A percentile compares a stretch with the other conserved stretches of the same genome.
phyloP scores from a whole-genome alignment of 2,797 vertebrate species.

The Hafferia zeledoni region DNA sequence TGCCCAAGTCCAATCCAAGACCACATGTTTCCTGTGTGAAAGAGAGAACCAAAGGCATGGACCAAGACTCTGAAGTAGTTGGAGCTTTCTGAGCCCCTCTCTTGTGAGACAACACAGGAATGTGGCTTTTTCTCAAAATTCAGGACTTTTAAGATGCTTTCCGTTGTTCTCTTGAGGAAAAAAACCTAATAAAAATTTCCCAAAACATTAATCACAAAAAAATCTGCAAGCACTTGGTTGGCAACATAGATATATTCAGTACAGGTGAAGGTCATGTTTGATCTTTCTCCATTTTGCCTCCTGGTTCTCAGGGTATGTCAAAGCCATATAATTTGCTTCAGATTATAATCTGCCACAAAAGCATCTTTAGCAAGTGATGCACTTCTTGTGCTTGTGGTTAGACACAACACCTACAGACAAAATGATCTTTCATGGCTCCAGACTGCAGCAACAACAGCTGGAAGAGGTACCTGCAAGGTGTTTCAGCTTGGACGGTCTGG shows the following conservation, averaged over 20 bases:
- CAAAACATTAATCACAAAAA: neutral
- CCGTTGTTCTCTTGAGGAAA: rapidly evolving
- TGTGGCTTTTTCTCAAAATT: neutral
- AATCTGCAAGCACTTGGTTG: neutral
- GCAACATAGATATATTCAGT: neutral
- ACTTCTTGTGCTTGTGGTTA: conserved; percentile 4
- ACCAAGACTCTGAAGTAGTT: neutral
- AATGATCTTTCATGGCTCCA: neutral
- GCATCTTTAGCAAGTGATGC: neutral
- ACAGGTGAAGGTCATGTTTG: neutral
- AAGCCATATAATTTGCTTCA: neutral
- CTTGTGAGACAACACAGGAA: neutral
- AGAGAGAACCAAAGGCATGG: neutral
- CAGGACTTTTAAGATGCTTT: neutral
- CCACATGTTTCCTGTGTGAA: neutral
- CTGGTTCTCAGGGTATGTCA: neutral
- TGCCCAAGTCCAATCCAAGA: neutral
- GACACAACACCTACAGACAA: neutral
- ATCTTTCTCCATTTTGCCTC: neutral
- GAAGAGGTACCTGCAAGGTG: neutral
- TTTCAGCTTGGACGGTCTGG: neutral
- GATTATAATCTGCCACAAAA: neutral
- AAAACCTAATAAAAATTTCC: neutral
- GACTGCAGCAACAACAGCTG: neutral
- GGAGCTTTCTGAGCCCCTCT: neutral